A percentile compares a stretch with the other conserved stretches of the same genome.
These are phyloP conservation scores for Psilopsiagon aymara DNA, from an alignment of 2,113 vertebrate species.

Conservation along the genomic window DNA sequence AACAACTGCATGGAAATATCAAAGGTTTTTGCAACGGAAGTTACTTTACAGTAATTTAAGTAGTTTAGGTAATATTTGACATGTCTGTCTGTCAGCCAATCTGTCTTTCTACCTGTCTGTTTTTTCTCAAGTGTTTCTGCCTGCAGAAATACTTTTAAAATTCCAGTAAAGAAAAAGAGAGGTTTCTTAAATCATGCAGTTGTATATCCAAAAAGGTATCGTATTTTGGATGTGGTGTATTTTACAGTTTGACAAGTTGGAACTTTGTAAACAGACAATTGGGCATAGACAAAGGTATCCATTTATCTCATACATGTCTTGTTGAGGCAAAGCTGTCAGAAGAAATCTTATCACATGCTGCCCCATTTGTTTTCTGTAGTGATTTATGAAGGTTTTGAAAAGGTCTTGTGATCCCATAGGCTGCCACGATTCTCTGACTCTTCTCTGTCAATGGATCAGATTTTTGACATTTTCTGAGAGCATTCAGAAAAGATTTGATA, in stretches of 20 bases:
- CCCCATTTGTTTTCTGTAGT: constrained; percentile 88
- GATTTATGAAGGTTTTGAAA: constrained; percentile 93
- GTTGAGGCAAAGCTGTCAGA: constrained; percentile 85
- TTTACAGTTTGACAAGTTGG: constrained; percentile 82
- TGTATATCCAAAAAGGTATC: constrained; percentile 69
- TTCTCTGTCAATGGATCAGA: constrained; percentile 86
- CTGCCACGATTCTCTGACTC: constrained; percentile 86
- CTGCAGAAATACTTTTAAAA: constrained; percentile 11
- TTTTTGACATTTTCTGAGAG: constrained; percentile 86
- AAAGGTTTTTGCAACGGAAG: not conserved
- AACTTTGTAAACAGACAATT: constrained; percentile 85
- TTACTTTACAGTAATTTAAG: not conserved
- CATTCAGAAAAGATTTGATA: constrained; percentile 87
- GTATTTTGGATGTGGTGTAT: constrained; percentile 77
- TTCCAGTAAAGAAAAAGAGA: constrained; percentile 35
- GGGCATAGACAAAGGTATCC: constrained; percentile 80
- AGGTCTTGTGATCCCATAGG: constrained; percentile 91
- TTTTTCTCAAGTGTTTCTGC: not conserved
- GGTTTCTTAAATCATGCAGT: constrained; percentile 54
- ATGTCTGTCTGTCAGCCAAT: not conserved
- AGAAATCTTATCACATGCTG: constrained; percentile 86
- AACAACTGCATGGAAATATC: not conserved
- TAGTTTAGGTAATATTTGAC: not conserved
- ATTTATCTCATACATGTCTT: constrained; percentile 85
- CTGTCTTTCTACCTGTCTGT: not conserved